phyloP scores from a whole-genome alignment of 2,797 vertebrate genomes.

The Crax fasciolata region DNA sequence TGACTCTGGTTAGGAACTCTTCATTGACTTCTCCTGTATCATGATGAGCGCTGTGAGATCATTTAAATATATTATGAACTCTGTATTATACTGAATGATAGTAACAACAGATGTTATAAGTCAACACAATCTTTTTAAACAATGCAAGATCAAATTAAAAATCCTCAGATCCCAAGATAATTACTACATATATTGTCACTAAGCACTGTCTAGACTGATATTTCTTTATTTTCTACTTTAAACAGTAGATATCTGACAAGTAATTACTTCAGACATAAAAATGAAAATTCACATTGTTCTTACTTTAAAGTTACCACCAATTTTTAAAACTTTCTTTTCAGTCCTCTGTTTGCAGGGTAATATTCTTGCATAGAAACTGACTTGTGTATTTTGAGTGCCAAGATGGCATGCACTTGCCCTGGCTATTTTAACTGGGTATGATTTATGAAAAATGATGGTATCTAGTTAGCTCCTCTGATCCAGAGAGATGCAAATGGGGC shows the following conservation, averaged over 20 bases:
- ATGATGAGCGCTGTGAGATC: background rate
- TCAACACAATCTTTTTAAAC: background rate
- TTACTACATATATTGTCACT: background rate
- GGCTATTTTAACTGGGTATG: background rate
- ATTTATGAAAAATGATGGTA: background rate
- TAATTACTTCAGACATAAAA: background rate
- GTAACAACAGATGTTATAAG: background rate
- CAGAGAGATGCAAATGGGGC: background rate
- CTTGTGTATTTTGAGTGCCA: background rate
- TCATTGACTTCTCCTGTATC: background rate
- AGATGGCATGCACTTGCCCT: rapidly evolving
- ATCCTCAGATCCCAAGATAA: background rate
- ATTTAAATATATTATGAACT: background rate
- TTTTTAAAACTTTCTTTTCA: background rate
- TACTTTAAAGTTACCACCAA: background rate
- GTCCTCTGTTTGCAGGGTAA: background rate
- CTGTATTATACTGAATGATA: background rate
- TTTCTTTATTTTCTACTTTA: background rate
- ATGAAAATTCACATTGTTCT: background rate
- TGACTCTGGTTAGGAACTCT: constrained; percentile 26
- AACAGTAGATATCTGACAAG: background rate
- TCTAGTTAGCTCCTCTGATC: background rate
- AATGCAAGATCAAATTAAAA: background rate
- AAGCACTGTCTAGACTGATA: background rate
- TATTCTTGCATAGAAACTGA: background rate